Conservation (phyloP, 2,888 invertebrate species). For the Dione vanillae region DNA sequence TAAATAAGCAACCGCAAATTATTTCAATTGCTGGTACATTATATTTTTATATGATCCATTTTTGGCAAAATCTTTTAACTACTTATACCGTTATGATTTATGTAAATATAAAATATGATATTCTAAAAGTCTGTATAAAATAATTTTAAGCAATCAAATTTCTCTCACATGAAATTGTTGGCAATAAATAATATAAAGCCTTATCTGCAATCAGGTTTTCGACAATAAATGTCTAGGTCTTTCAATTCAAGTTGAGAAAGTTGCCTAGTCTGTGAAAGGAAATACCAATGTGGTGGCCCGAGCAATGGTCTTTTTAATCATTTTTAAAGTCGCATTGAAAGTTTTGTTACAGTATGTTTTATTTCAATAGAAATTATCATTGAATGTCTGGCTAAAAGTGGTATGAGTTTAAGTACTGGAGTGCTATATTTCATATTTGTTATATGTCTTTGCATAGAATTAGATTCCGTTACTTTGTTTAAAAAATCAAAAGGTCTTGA, state of each 20-base stretch:
- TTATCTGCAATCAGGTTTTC: constrained; percentile 17
- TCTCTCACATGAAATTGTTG: not conserved
- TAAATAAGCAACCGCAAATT: not conserved
- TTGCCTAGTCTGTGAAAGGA: constrained; percentile 22
- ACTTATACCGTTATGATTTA: not conserved
- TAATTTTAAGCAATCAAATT: constrained; percentile 13
- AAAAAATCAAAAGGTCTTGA: no score
- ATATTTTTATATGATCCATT: no score
- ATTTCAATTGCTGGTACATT: no score
- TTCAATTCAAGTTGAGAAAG: constrained; percentile 24
- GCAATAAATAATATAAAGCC: constrained; percentile 22
- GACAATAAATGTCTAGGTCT: constrained; percentile 16
- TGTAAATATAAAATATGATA: not conserved
- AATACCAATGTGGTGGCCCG: not conserved
- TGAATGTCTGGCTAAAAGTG: not conserved
- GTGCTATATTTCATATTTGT: not conserved
- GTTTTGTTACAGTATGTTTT: not conserved
- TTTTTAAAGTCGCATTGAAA: not conserved
- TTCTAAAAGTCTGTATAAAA: not conserved
- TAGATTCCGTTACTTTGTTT: no score
- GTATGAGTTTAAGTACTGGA: not conserved
- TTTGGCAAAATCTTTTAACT: no score
- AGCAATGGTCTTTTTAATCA: not conserved
- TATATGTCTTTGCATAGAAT: not conserved
- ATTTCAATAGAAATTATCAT: not conserved